Base-by-base conservation (phyloP, 2,888 invertebrate species). In the Drosophila siamana region DNA sequence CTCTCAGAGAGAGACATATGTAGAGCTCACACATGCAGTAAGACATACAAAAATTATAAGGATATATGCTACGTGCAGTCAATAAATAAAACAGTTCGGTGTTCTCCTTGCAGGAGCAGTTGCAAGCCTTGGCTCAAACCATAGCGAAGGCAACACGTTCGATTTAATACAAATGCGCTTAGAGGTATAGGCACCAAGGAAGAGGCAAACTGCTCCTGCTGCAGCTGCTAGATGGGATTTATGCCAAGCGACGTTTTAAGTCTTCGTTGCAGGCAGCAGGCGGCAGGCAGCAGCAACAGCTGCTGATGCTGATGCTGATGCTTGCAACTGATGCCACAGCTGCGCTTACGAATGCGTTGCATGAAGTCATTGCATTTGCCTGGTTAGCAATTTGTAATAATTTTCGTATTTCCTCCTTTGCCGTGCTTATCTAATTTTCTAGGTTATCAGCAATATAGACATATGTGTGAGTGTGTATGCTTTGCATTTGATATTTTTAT, bases 1-100 rank as follows among this genome's bases (percentile, higher is more conserved):
- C n/a, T n/a, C n/a, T n/a, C n/a, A n/a, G n/a, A n/a, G 19, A 61
- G 65, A 73, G 60, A 76, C 80, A 79, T 76, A 82, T 85, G 74
- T 74, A 66, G 80, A 80, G 62, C 63, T 68, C 59, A 43, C 59
- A 38, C 36, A 59, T 13, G 33, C 9, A n/a, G 69, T 56, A 75
- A 72, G 69, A 66, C 69, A 78, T 83, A 83, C 86, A 88, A 88
- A 84, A 88, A 88, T 86, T 88, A 88, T 84, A 84, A 80, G 83
- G 80, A 84, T 86, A 86, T 88, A 83, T 64, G 86, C 83, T 86
- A 84, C 83, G 83, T 84, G 83, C 80, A 86, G 86, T 88, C 86
- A 84, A 84, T 84, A 84, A 84, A 88, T 84, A 88, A 88, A 88
- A 86, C 88, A 88, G 83, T 82, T 74, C 54, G 69, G 78, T 80